Base-by-base conservation (phyloP, 2,888 invertebrate species). In the Ypsolopha sequella region DNA sequence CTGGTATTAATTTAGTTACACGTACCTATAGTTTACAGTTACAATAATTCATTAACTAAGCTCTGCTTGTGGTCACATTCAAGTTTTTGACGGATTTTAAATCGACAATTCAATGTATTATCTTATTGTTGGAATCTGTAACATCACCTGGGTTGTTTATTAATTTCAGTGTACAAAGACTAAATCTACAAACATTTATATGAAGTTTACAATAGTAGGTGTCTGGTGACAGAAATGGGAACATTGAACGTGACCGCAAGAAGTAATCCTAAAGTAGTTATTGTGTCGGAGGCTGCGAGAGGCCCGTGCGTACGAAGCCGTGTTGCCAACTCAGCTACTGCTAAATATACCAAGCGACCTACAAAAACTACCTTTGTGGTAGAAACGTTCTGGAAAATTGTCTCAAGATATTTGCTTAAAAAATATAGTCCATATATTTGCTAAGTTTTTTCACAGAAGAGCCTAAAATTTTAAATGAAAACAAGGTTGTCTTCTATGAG, bases 21-120 rank as follows among this genome's bases (percentile, higher is more conserved):
- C 69, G 73, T 77, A 79, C 72, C 62, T 60, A 58, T 68, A 70
- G 64, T 68, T 73, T 76, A 78, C 68, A 73, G 66, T 72, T 71
- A 72, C 59, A 66, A 68, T 60, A 70, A 61, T 65, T 60, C 64
- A 59, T 55, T 59, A 63, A 64, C 72, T 73, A 72, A 61, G 55
- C 55, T 60, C 56, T 56, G 63, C 74, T 69, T 70, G 76, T 66
- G 54, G 75, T 72, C 73, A 74, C 70, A 73, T 68, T 64, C 45
- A 33, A 3, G 24, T 24, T 24, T 24, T 24, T 24, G 24, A 24
- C 24, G 4, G 24, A 24, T 24, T 24, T 24, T 24, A 24, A 2
- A 24, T 24, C 24, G 24, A 24, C 2, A 24, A 3, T 4, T 24
- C 2, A 3, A 24, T 24, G 24, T 24, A 24, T 24, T 24, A 2